Evolutionary conservation across 2,113 vertebrate species (phyloP), one percentile per base, ranked within the genome.

Genomic region (Trichomycterus rosablanca): DNA sequence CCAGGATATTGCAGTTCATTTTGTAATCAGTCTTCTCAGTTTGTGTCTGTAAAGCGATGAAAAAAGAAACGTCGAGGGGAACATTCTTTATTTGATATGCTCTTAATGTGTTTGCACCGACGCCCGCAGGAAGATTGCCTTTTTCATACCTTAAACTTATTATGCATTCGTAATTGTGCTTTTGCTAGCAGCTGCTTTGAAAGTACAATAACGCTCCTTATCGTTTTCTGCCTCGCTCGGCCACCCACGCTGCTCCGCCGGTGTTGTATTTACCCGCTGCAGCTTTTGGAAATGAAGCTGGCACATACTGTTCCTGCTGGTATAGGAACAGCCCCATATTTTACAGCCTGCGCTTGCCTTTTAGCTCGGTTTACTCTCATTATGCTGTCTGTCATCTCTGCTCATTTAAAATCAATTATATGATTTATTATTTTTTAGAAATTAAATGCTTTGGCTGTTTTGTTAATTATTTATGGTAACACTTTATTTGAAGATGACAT

Each of bases 111-210:
- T 51, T 66, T 70, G 56, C 62, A 63, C 63, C 64, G 69, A 76
- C 74, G 40, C 73, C 39, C 68, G 66, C 52, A 59, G 51, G 70
- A 74, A 66, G 52, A 70, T 66, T 49, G 59, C 53, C 24, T 73
- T 69, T 74, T 67, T 73, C 61, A 65, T 26, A 22, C n/a, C 28
- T 62, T 48, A 70, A 52, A 54, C 68, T 70, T 56, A 44, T 59
- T 62, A 72, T 69, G 51, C 55, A 62, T 75, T 66, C 46, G 62
- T 70, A 70, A 66, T 63, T 70, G 23, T 24, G 60, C 49, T 75
- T 60, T 50, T 61, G 58, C 59, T 68, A 42, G 49, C 67, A 59
- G 56, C 62, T 61, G n/a, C 52, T 54, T 58, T 53, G 70, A 65
- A 73, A 66, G 28, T 39, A 53, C 57, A 68, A 68, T 45, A 63